Conservation (phyloP, 2,888 invertebrate species). For the Oligia latruncula region DNA sequence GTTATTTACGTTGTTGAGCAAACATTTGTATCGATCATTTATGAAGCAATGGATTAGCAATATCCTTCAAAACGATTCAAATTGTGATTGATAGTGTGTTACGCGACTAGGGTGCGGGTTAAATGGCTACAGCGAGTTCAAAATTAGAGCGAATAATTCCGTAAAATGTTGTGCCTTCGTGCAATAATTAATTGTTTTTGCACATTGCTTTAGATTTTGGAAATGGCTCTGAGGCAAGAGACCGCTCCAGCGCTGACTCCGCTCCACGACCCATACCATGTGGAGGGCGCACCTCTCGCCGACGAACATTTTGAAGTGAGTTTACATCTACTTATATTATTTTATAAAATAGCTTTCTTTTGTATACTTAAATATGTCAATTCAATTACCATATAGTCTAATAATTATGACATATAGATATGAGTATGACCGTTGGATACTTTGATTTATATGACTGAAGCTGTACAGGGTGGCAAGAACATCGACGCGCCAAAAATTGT, state of each 20-base stretch:
- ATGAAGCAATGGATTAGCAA: too few species aligned
- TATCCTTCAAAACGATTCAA: too few species aligned
- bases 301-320: conserved; percentile 57
- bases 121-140: not conserved
- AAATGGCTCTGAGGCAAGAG: conserved; percentile 75
- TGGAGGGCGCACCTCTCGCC: conserved; percentile 26
- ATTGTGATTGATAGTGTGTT: too few species aligned
- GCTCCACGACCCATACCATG: conserved; percentile 37
- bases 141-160: not conserved
- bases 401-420: not conserved
- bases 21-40: too few species aligned
- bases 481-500: not conserved
- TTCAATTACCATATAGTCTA: not conserved
- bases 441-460: not conserved
- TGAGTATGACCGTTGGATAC: too few species aligned
- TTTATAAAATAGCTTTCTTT: not conserved
- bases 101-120: not conserved
- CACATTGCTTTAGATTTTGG: conserved; percentile 33
- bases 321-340: not conserved
- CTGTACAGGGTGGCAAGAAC: too few species aligned
- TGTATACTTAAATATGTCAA: not conserved
- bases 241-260: conserved; percentile 42
- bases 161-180: not conserved
- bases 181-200: not conserved
- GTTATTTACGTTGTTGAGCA: too few species aligned